phyloP scores from a whole-genome alignment of 2,888 invertebrate species.

The Chironomus tentans region DNA sequence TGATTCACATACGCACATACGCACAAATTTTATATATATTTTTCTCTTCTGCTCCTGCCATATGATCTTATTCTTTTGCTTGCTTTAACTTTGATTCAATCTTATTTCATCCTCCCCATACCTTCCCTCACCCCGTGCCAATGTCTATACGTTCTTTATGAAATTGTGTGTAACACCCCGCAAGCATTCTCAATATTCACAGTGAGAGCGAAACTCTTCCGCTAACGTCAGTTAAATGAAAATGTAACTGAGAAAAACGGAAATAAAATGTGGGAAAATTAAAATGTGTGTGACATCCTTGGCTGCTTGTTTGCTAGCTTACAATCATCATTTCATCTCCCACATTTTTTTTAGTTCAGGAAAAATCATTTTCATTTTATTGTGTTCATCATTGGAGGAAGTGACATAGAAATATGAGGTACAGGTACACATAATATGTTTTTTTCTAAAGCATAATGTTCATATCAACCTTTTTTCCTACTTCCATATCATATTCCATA shows the following conservation, averaged over 20 bases:
- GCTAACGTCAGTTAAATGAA: background rate
- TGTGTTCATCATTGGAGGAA: background rate
- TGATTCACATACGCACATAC: slow-evolving; percentile 10
- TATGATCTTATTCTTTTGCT: background rate
- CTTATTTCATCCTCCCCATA: too few species aligned
- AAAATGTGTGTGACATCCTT: slow-evolving; percentile 21
- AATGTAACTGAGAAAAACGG: background rate
- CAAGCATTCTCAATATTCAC: background rate
- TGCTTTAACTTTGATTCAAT: background rate
- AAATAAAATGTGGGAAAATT: slow-evolving; percentile 20
- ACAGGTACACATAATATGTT: too few species aligned
- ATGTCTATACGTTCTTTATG: too few species aligned
- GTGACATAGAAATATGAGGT: too few species aligned
- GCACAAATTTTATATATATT: background rate
- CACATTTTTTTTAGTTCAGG: background rate
- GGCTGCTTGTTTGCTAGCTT: background rate
- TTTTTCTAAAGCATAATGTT: too few species aligned
- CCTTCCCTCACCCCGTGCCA: background rate
- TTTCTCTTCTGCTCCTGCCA: background rate
- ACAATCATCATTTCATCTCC: background rate
- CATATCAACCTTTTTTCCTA: background rate
- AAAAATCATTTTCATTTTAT: background rate
- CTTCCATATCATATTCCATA: background rate
- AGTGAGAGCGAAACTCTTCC: background rate
- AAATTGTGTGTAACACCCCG: background rate